phyloP scores from a whole-genome alignment of 2,888 invertebrate species.

The Scaptomyza caliginosa region DNA sequence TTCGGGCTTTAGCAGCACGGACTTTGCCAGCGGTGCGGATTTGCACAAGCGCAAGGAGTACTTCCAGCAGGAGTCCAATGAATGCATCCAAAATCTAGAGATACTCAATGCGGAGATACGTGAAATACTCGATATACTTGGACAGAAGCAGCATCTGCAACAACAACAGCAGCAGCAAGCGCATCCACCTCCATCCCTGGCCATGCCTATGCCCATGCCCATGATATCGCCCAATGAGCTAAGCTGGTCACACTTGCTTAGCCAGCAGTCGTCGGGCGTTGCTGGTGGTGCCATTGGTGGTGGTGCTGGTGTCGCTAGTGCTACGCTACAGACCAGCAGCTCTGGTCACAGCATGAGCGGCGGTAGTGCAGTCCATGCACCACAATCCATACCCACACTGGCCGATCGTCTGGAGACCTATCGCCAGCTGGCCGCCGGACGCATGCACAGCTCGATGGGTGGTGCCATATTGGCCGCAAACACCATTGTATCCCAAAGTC shows the following conservation, averaged over 20 bases:
- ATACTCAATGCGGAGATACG: conserved; percentile 89
- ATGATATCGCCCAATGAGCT: conserved; percentile 79
- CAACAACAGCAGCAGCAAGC: conserved; percentile 41
- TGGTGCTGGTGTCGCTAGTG: background rate
- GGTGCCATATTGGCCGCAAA: conserved; percentile 84
- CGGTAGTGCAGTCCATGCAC: conserved; percentile 68
- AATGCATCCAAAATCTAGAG: conserved; percentile 89
- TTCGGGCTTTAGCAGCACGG: conserved; percentile 88
- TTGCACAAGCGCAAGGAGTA: conserved; percentile 82
- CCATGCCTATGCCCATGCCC: conserved; percentile 47
- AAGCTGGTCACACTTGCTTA: conserved; percentile 80
- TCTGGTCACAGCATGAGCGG: conserved; percentile 29
- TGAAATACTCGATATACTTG: conserved; percentile 88
- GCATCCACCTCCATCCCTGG: conserved; percentile 13
- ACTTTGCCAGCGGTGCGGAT: conserved; percentile 86
- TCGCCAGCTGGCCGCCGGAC: conserved; percentile 85
- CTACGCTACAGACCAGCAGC: conserved; percentile 33
- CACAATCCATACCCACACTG: conserved; percentile 84
- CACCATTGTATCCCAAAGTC: conserved; percentile 83
- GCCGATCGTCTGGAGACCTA: conserved; percentile 86
- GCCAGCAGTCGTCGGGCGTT: conserved; percentile 46
- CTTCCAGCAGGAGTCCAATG: conserved; percentile 87
- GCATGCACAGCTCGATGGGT: conserved; percentile 84
- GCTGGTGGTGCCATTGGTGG: background rate
- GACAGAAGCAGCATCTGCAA: conserved; percentile 83